phyloP scores from a whole-genome alignment of 92 coral and sea anemone genomes.

The Porites evermanni region DNA sequence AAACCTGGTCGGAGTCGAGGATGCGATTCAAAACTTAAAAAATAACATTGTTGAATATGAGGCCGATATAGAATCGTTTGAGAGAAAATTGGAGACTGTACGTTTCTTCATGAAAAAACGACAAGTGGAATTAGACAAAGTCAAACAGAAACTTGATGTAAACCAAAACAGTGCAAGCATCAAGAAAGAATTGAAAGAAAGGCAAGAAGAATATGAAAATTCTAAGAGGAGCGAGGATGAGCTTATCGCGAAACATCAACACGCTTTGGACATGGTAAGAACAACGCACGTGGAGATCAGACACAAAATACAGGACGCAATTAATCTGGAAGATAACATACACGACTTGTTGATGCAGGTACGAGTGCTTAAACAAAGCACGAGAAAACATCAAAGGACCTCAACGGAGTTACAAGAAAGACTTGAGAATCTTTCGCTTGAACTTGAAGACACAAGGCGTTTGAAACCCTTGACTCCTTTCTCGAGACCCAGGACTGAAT shows the following conservation, averaged over 20 bases:
- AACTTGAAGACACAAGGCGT: constrained; percentile 76
- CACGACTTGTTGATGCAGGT: constrained; percentile 83
- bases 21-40: constrained; percentile 66
- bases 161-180: constrained; percentile 64
- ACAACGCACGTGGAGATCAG: constrained; percentile 86
- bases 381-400: constrained; percentile 72
- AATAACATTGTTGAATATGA: constrained; percentile 66
- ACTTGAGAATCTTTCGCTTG: constrained; percentile 68
- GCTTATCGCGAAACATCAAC: constrained; percentile 74
- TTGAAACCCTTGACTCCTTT: constrained; percentile 78
- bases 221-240: constrained; percentile 73
- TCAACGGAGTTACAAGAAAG: constrained; percentile 74
- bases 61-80: constrained; percentile 65
- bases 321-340: constrained; percentile 76
- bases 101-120: constrained; percentile 84
- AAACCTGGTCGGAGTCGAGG: constrained; percentile 70
- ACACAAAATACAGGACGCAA: constrained; percentile 75
- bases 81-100: constrained; percentile 79
- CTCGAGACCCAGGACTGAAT: constrained; percentile 50
- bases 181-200: constrained; percentile 78
- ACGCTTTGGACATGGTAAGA: constrained; percentile 72
- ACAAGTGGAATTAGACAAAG: constrained; percentile 80
- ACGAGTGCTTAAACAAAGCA: constrained; percentile 67
- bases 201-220: constrained; percentile 68
- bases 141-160: constrained; percentile 69